Percentiles rank a stretch among this genome's conserved stretches.
Evolutionary conservation across 37 sponge, comb jelly and placozoan genomes (phyloP).

Genomic region (Beroe forskalii): DNA sequence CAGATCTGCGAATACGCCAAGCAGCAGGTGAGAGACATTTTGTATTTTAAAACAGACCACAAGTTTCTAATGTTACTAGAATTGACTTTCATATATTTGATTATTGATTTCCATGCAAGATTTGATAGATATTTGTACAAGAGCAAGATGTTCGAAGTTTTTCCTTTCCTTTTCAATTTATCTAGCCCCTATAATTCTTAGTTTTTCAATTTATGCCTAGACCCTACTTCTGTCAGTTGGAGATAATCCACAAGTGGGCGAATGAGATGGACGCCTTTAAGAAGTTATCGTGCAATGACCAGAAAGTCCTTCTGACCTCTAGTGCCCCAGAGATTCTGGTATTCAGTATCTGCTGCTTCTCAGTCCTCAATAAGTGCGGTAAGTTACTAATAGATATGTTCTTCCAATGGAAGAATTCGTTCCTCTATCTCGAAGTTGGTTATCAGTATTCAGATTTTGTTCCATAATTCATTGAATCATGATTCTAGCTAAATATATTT

Average conservation of each 20-base stretch:
- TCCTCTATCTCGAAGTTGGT: no score
- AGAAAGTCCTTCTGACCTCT: slow-evolving; percentile 20
- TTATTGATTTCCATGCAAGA: no score
- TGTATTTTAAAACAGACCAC: no score
- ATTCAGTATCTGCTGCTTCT: slow-evolving; percentile 39
- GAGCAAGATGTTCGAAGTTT: no score
- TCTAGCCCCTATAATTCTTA: background rate
- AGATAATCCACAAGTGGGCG: slow-evolving; percentile 54
- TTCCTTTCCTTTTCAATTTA: no score
- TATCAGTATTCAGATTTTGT: no score
- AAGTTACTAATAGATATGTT: background rate
- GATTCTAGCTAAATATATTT: no score
- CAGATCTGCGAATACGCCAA: slow-evolving; percentile 31
- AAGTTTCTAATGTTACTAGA: no score
- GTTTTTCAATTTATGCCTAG: background rate
- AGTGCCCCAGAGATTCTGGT: slow-evolving; percentile 31
- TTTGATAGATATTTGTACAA: no score
- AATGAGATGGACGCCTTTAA: slow-evolving; percentile 18
- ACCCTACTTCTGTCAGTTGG: slow-evolving; percentile 12
- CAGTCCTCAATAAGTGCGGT: slow-evolving; percentile 31
- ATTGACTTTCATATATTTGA: no score
- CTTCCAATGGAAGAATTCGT: no score
- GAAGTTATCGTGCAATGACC: background rate
- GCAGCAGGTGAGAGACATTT: background rate
- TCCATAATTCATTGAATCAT: no score